A percentile compares a stretch with the other conserved stretches of the same genome.
phyloP scores from a whole-genome alignment of 2,797 vertebrate genomes.

The Poliocrania exsul region DNA sequence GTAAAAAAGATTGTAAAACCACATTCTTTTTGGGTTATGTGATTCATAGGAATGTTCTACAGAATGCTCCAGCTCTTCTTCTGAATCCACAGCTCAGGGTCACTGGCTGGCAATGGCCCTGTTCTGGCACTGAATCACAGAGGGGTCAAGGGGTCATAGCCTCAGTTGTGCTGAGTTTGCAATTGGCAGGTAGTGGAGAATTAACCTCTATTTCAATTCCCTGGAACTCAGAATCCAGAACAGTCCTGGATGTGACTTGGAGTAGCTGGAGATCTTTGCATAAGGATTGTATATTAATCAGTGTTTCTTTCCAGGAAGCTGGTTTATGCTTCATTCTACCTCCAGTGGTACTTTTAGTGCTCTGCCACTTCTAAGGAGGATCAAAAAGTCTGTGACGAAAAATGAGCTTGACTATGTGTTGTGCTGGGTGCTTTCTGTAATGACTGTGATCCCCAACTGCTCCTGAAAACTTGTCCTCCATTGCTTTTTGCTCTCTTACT shows the following conservation, averaged over 20 bases:
- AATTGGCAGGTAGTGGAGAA: not conserved
- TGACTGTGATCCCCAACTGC: not conserved
- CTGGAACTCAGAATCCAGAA: not conserved
- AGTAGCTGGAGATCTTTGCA: not conserved
- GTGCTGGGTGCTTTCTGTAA: not conserved
- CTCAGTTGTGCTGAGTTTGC: conserved; percentile 15
- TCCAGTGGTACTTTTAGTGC: not conserved
- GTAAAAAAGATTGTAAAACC: conserved; percentile 54
- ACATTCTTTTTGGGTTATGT: conserved; percentile 57
- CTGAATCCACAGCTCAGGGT: conserved; percentile 3
- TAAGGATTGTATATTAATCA: not conserved
- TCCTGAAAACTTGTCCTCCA: not conserved
- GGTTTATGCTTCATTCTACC: not conserved
- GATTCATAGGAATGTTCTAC: conserved; percentile 56
- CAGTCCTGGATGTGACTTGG: not conserved
- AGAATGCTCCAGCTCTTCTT: conserved; percentile 18
- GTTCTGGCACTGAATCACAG: not conserved
- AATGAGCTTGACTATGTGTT: not conserved
- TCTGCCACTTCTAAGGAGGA: not conserved
- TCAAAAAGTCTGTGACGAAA: not conserved
- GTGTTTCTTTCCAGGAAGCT: not conserved
- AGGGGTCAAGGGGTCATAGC: not conserved
- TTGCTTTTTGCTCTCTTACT: not conserved
- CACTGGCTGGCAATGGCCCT: not conserved
- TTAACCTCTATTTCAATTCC: not conserved